Evolutionary conservation across 2,113 vertebrate species (phyloP).

Genomic region (Callipepla squamata): DNA sequence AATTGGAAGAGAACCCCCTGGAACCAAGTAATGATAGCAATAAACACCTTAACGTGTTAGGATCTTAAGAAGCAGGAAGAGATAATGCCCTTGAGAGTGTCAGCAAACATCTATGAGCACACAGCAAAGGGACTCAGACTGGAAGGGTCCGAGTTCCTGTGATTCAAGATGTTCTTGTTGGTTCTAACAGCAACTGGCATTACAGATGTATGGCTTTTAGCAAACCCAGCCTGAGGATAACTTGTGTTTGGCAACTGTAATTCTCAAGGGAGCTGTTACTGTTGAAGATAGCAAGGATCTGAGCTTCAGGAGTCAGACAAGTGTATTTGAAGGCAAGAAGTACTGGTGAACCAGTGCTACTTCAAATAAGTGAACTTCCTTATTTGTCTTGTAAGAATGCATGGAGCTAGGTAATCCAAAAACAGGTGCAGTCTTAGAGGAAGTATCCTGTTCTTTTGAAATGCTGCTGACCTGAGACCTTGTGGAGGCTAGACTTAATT

Average conservation of each 20-base stretch:
- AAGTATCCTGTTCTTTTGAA: background rate
- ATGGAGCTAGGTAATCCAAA: background rate
- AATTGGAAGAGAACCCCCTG: background rate
- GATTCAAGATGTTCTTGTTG: background rate
- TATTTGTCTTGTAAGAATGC: background rate
- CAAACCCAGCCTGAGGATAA: too few relatives aligned
- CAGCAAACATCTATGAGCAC: background rate
- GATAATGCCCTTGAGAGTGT: background rate
- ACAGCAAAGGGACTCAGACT: background rate
- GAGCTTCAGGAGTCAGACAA: background rate
- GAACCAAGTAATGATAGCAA: background rate
- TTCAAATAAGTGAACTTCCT: background rate
- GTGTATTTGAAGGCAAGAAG: background rate
- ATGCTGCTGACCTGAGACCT: background rate
- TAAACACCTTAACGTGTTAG: background rate
- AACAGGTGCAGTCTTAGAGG: background rate
- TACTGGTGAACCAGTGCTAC: background rate
- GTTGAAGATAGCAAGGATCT: background rate
- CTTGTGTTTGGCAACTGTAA: background rate
- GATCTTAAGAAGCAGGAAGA: background rate
- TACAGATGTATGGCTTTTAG: background rate
- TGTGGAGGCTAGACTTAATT: background rate
- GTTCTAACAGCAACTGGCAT: background rate
- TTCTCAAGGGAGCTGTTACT: background rate
- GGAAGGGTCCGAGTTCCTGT: background rate